Percentiles rank a stretch among this genome's conserved stretches.
These are phyloP conservation scores for Lepidothrix coronata DNA, from an alignment of 2,113 vertebrate genomes.

Conservation along the genomic window DNA sequence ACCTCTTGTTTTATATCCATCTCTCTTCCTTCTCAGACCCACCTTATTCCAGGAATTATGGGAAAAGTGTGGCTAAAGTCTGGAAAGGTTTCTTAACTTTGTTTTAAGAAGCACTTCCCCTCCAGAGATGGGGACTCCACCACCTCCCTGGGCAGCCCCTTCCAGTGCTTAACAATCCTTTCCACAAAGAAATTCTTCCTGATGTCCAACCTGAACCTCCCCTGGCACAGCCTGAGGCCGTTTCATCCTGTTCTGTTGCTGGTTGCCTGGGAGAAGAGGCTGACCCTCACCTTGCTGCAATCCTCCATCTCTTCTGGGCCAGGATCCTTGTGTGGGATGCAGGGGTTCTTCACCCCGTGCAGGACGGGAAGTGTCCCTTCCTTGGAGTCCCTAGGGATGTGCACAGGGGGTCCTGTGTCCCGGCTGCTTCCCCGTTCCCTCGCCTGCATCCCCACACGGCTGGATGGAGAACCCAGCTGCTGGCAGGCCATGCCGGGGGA, in stretches of 20 bases:
- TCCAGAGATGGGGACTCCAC: neutral
- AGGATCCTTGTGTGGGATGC: fast-evolving
- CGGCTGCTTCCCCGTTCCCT: neutral
- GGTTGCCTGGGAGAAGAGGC: neutral
- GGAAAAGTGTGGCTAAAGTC: neutral
- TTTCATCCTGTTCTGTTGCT: neutral
- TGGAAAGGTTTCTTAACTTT: neutral
- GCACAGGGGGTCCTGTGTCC: neutral
- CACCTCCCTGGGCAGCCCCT: neutral
- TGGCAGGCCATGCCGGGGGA: neutral
- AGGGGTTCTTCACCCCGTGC: fast-evolving
- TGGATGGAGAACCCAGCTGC: slow-evolving; percentile 4
- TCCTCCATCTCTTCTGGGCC: neutral
- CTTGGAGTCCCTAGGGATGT: neutral
- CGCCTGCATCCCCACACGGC: neutral
- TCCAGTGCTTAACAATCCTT: neutral
- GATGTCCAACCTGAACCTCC: neutral
- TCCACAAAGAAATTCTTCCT: neutral
- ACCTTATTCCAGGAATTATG: neutral
- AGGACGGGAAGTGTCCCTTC: neutral
- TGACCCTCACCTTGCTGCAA: neutral
- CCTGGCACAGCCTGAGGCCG: neutral
- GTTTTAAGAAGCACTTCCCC: neutral
- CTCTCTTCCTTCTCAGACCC: neutral
- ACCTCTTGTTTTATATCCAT: neutral